These are phyloP conservation scores for Amphiprion clarkii DNA, from an alignment of 2,797 vertebrate genomes.

Conservation along the genomic window DNA sequence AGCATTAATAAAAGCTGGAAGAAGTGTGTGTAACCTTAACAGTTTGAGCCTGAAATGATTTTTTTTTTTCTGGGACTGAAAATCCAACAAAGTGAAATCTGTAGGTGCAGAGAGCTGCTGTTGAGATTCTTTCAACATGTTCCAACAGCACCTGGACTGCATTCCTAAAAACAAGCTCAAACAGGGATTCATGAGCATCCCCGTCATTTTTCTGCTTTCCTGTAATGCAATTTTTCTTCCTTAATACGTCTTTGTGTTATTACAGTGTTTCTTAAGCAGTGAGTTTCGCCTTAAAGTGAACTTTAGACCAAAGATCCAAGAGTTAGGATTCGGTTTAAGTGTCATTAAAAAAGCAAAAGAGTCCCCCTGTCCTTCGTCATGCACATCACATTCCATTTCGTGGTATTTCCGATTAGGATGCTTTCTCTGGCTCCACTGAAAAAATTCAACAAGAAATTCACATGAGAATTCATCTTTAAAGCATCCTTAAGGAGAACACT, in stretches of 20 bases:
- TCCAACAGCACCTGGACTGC: constrained; percentile 54
- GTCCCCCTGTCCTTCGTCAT: no score
- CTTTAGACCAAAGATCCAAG: neutral
- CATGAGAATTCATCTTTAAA: no score
- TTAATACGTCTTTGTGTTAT: constrained; percentile 1
- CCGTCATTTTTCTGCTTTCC: neutral
- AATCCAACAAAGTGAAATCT: constrained; percentile 24
- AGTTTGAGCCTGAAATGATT: neutral
- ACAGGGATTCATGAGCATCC: constrained; percentile 49
- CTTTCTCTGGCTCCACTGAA: no score
- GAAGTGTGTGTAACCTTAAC: neutral
- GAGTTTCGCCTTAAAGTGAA: neutral
- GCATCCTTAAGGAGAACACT: no score
- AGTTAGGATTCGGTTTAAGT: no score
- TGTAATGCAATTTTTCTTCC: neutral
- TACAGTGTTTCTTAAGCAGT: constrained; percentile 14
- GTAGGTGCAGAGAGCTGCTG: constrained; percentile 9
- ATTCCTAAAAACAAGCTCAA: constrained; percentile 77
- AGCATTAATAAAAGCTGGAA: constrained; percentile 49
- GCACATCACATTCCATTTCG: no score
- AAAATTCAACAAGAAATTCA: no score
- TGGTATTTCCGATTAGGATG: no score
- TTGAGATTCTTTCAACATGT: constrained; percentile 52
- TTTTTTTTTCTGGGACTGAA: constrained; percentile 19
- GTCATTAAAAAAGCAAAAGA: no score